A percentile compares a stretch with the other conserved stretches of the same genome.
Evolutionary conservation across 2,888 invertebrate species (phyloP).

Genomic region (Cremastinae sp.): DNA sequence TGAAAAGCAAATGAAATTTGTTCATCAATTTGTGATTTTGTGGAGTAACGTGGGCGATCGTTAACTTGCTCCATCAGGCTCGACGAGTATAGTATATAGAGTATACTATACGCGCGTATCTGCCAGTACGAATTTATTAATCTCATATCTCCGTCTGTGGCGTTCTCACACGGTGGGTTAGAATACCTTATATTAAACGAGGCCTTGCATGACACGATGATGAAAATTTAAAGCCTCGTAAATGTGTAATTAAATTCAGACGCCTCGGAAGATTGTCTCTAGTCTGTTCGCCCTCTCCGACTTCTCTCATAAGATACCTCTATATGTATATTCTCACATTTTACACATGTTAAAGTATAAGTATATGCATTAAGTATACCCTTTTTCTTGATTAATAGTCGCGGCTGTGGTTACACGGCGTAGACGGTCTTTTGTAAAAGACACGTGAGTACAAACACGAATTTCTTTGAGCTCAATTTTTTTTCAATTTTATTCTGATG

Average conservation of each 20-base stretch:
- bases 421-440: constrained; percentile 5
- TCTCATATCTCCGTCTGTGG: constrained; percentile 45
- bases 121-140: constrained; percentile 58
- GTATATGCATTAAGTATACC: constrained; percentile 8
- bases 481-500: no score
- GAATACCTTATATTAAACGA: constrained; percentile 40
- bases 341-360: neutral
- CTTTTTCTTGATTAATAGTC: constrained; percentile 43
- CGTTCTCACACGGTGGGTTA: constrained; percentile 8
- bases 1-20: no score
- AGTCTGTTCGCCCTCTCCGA: constrained; percentile 15
- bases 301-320: neutral
- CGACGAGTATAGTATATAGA: no score
- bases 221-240: constrained; percentile 61
- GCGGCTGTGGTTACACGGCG: constrained; percentile 24
- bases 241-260: constrained; percentile 63
- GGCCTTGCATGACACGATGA: constrained; percentile 42
- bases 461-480: no score
- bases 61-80: constrained; percentile 7
- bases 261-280: constrained; percentile 45
- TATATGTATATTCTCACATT: neutral
- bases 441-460: constrained; percentile 5
- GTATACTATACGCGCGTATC: constrained; percentile 18
- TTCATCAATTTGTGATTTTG: constrained; percentile 1
- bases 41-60: constrained; percentile 6